Evolutionary conservation across 2,888 invertebrate genomes (phyloP).

Genomic region (Teinopalpus imperialis): DNA sequence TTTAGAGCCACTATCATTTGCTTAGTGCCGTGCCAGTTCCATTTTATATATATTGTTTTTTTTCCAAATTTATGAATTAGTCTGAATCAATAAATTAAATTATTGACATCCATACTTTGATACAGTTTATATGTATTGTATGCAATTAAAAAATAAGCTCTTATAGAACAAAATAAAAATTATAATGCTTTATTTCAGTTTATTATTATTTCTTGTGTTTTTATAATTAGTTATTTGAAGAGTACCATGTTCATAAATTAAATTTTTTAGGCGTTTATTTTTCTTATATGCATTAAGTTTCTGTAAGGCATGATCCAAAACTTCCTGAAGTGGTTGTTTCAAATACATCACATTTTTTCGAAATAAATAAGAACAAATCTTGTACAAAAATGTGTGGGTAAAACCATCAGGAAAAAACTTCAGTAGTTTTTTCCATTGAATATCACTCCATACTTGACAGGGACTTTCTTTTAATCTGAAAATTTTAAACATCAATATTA

Average conservation of each 20-base stretch:
- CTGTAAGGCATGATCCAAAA: constrained; percentile 42
- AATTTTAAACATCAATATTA: constrained; percentile 25
- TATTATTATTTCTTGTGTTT: too few relatives aligned
- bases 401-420: constrained; percentile 57
- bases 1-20: too few relatives aligned
- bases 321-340: constrained; percentile 43
- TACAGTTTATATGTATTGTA: too few relatives aligned
- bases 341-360: constrained; percentile 36
- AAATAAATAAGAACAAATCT: constrained; percentile 33
- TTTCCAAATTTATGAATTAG: too few relatives aligned
- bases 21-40: too few relatives aligned
- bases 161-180: too few relatives aligned
- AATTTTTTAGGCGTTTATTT: constrained; percentile 50
- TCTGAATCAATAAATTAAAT: too few relatives aligned
- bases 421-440: constrained; percentile 59
- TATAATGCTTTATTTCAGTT: too few relatives aligned
- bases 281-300: constrained; percentile 29
- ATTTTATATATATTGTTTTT: too few relatives aligned
- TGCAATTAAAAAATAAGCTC: too few relatives aligned
- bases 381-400: constrained; percentile 53
- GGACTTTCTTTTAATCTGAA: constrained; percentile 48
- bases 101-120: too few relatives aligned
- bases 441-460: constrained; percentile 63
- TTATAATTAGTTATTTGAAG: constrained; percentile 40
- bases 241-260: constrained; percentile 43